Conservation (phyloP, 2,888 invertebrate genomes). For the Zygogramma bicolorata region DNA sequence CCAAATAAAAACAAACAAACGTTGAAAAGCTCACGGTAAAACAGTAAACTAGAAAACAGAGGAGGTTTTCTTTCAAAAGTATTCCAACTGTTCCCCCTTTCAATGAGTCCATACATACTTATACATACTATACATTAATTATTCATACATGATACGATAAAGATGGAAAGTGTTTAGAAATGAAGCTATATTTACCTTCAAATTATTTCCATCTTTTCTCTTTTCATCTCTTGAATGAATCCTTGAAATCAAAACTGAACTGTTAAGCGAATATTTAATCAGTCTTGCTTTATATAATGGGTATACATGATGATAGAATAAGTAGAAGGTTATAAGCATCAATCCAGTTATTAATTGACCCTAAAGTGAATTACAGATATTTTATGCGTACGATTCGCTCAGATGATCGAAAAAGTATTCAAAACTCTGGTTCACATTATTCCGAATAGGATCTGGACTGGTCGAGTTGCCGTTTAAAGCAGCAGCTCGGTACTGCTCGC, state of each 20-base stretch:
- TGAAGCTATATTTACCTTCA: not conserved
- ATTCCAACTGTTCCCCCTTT: not conserved
- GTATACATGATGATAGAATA: slow-evolving; percentile 51
- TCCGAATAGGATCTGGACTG: slow-evolving; percentile 58
- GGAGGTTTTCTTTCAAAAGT: not conserved
- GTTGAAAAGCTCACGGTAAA: too few relatives aligned
- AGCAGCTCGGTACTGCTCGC: slow-evolving; percentile 72
- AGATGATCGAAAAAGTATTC: slow-evolving; percentile 75
- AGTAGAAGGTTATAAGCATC: slow-evolving; percentile 43
- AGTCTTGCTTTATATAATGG: slow-evolving; percentile 54
- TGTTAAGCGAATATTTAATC: slow-evolving; percentile 46
- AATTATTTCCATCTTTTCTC: not conserved
- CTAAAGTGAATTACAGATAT: slow-evolving; percentile 38
- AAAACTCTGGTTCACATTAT: slow-evolving; percentile 69
- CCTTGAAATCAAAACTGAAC: slow-evolving; percentile 6
- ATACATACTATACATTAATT: slow-evolving; percentile 1
- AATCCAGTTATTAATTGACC: slow-evolving; percentile 13
- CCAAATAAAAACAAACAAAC: too few relatives aligned
- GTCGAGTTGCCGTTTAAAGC: slow-evolving; percentile 67
- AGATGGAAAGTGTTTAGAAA: not conserved
- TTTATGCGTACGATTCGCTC: slow-evolving; percentile 76
- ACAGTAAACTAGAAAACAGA: not conserved
- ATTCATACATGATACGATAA: not conserved
- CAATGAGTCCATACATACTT: not conserved
- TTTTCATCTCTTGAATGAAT: slow-evolving; percentile 11